These are phyloP conservation scores for Epiperipatus broadwayi DNA, from an alignment of 2,888 invertebrate genomes.

Conservation along the genomic window DNA sequence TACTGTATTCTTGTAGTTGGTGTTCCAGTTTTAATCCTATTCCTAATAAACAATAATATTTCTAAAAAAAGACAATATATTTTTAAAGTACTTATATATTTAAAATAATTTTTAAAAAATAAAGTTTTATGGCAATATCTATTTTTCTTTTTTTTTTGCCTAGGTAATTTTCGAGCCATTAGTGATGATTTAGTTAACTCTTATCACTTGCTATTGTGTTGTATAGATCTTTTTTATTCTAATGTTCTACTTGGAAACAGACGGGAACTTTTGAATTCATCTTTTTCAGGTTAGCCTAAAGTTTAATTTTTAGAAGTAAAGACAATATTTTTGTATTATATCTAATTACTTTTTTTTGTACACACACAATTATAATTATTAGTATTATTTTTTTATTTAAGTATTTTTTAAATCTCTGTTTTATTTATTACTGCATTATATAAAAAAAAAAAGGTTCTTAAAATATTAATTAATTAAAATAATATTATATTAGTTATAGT, in stretches of 20 bases:
- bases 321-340: too few species aligned
- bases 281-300: slow-evolving; percentile 56
- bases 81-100: too few species aligned
- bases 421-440: too few species aligned
- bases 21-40: too few species aligned
- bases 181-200: slow-evolving; percentile 84
- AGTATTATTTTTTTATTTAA: slow-evolving; percentile 1
- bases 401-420: not conserved
- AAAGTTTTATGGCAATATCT: slow-evolving; percentile 9
- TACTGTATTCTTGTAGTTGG: too few species aligned
- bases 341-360: not conserved
- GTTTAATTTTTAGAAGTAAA: too few species aligned
- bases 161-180: slow-evolving; percentile 62
- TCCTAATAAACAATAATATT: too few species aligned
- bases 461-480: not conserved
- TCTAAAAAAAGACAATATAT: too few species aligned
- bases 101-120: too few species aligned
- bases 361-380: not conserved
- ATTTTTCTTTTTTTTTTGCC: slow-evolving; percentile 23
- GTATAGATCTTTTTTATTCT: slow-evolving; percentile 70
- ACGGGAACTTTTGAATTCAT: slow-evolving; percentile 62
- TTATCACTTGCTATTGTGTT: slow-evolving; percentile 70
- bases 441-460: too few species aligned
- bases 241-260: slow-evolving; percentile 62
- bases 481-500: slow-evolving; percentile 9